A percentile compares a stretch with the other conserved stretches of the same genome.
phyloP scores from a whole-genome alignment of 2,888 invertebrate species.

The Andrena hattorfiana region DNA sequence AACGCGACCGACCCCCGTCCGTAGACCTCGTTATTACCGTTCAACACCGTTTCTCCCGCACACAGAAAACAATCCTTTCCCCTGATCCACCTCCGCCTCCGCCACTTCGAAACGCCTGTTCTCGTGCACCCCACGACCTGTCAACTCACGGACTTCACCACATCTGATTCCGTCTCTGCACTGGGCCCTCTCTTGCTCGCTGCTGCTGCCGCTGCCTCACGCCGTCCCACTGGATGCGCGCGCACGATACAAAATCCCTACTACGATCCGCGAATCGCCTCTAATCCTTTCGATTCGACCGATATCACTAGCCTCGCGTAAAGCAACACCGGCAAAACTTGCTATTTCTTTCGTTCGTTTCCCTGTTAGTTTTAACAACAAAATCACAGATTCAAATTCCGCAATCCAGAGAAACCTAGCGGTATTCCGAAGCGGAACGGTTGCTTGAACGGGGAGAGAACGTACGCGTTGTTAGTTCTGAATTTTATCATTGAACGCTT shows the following conservation, averaged over 20 bases:
- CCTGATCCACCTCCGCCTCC: constrained; percentile 67
- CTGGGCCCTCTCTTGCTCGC: constrained; percentile 65
- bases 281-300: constrained; percentile 13
- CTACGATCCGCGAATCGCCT: constrained; percentile 33
- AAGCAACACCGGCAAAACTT: constrained; percentile 8
- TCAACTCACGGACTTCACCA: constrained; percentile 76
- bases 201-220: constrained; percentile 68
- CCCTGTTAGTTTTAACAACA: background rate
- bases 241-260: constrained; percentile 57
- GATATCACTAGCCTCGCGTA: constrained; percentile 51
- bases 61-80: constrained; percentile 65
- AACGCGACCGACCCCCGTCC: constrained; percentile 50
- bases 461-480: no score
- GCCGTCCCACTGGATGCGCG: constrained; percentile 51
- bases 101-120: constrained; percentile 69
- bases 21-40: constrained; percentile 44
- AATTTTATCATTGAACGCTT: background rate
- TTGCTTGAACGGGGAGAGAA: no score
- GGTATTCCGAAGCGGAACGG: no score
- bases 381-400: constrained; percentile 28
- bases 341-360: background rate
- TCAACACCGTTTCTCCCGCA: constrained; percentile 63
- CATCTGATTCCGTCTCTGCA: constrained; percentile 72
- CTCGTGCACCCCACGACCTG: constrained; percentile 75
- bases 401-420: background rate